Base-by-base conservation (phyloP, 2,797 vertebrate genomes). In the Anguilla anguilla region DNA sequence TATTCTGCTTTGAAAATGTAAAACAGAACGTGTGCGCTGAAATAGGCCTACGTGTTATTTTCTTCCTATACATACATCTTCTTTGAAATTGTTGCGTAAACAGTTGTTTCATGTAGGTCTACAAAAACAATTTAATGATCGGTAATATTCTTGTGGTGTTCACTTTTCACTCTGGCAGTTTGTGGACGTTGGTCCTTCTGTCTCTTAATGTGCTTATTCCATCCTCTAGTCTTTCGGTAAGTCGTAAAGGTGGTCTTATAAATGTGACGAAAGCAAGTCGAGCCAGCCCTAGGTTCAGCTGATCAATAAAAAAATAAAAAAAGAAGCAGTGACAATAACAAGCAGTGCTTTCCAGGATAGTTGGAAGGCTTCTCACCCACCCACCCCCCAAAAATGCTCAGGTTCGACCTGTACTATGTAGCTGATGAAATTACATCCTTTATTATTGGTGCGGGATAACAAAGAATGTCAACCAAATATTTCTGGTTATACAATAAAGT, bases 351-450 rank as follows among this genome's bases (percentile, higher is more conserved):
- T 69, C 64, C 69, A 15, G 46, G 85, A 49, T 74, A 49, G 7
- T 10, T 35, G 3, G 92, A 93, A 92, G 86, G 77, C 89, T 86
- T 90, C 89, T 55, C 28, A 22, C 46, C 39, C 39, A 43, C 39
- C 39, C 39, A 43, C 39, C 39, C 91, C 89, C 94, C 89, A 88
- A 87, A 84, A 35, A 87, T 90, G 91, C 91, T 93, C 86, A 89
- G 86, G 39, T 85, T 13, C 2, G 90, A 90, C 74, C 28, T 46
- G 90, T 91, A 92, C 84, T 89, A 85, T 11, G 89, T 93, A 92
- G 92, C 94, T 90, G 51, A 91, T 93, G 94, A 92, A 93, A 92
- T 95, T 95, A 94, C 93, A 91, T 86, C 81, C 91, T 89, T 91
- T 88, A 91, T 93, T 88, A 87, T 28, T 90, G 90, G 90, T 92